Evolutionary conservation across 2,888 invertebrate genomes (phyloP).

Genomic region (Sarcophaga subvicina): DNA sequence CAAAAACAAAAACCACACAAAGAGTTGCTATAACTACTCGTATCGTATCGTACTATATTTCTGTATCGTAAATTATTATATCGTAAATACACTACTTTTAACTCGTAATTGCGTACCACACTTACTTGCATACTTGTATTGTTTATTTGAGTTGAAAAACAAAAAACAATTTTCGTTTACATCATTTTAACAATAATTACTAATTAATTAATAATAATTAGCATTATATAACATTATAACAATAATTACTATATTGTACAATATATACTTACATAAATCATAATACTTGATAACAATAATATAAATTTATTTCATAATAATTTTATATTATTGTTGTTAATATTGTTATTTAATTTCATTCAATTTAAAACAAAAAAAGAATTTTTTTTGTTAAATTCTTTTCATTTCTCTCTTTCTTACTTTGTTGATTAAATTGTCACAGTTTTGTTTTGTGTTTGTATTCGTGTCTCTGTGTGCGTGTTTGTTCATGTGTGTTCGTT

Average conservation of each 20-base stretch:
- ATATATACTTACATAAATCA: neutral
- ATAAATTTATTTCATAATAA: neutral
- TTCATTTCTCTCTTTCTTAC: neutral
- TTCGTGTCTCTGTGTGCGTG: neutral
- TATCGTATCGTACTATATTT: constrained; percentile 38
- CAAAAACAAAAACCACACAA: constrained; percentile 42
- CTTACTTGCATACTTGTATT: neutral
- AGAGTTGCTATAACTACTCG: constrained; percentile 66
- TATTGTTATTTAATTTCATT: constrained; percentile 1
- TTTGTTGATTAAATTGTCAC: neutral
- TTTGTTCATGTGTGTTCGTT: constrained; percentile 16
- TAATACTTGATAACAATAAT: neutral
- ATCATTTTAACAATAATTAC: constrained; percentile 26
- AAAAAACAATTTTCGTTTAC: constrained; percentile 12
- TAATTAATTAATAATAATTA: constrained; percentile 24
- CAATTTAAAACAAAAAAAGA: no score
- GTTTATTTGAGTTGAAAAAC: neutral
- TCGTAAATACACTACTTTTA: constrained; percentile 56
- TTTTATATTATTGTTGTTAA: constrained; percentile 43
- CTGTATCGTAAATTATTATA: constrained; percentile 54
- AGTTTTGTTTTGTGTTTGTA: neutral
- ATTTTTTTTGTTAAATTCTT: no score
- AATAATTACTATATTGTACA: constrained; percentile 23
- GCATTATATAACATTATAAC: constrained; percentile 7
- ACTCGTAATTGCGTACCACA: constrained; percentile 53